phyloP scores from a whole-genome alignment of 64 coral and sea anemone species.

The Orbicella faveolata region DNA sequence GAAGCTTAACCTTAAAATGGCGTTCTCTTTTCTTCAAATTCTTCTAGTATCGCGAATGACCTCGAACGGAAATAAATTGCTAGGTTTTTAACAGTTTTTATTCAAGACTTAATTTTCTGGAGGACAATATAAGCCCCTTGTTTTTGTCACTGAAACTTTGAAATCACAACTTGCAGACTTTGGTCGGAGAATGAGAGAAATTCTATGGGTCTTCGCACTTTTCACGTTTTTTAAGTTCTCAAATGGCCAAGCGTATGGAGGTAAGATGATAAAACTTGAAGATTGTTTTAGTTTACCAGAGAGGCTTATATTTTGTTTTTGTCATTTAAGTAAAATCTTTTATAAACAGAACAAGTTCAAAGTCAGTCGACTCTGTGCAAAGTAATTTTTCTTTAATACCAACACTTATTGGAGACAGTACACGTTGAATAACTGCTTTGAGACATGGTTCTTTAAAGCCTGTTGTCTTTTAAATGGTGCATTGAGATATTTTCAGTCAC shows the following conservation, averaged over 20 bases:
- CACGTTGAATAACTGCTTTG: neutral
- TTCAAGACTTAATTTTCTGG: neutral
- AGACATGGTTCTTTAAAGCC: too few species aligned
- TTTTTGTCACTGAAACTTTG: neutral
- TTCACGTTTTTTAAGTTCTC: neutral
- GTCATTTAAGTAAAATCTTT: neutral
- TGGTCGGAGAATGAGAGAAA: neutral
- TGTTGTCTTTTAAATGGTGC: too few species aligned
- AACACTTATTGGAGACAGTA: neutral
- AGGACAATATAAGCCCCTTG: neutral
- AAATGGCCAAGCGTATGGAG: conserved; percentile 3
- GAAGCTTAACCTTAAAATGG: neutral
- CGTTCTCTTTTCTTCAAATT: neutral
- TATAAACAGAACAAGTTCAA: neutral
- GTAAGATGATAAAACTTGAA: neutral
- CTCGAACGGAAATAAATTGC: too few species aligned
- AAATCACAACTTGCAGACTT: neutral
- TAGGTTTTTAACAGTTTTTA: neutral
- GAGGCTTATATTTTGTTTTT: neutral
- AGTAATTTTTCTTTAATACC: too few species aligned
- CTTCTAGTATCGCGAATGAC: too few species aligned
- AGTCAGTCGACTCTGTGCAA: neutral
- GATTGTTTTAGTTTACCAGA: neutral
- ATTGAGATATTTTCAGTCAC: too few species aligned
- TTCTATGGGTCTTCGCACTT: neutral